phyloP scores from a whole-genome alignment of 1,140 invertebrate genomes.

The Euglossa dilemma region DNA sequence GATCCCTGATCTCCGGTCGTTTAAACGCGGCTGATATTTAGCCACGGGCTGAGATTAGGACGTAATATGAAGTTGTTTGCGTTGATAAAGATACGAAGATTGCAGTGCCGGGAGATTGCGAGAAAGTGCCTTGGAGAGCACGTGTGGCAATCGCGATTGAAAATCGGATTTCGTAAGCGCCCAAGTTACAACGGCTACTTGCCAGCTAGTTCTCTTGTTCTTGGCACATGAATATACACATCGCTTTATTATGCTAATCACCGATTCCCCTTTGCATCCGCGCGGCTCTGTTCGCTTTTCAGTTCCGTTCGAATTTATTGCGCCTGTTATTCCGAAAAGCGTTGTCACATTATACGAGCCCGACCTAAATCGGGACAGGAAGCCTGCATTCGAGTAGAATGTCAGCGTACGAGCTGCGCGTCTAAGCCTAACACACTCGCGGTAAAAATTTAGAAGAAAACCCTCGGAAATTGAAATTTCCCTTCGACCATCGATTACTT shows the following conservation, averaged over 20 bases:
- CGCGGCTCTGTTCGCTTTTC: no score
- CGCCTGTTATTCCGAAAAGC: not conserved
- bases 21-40: no score
- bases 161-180: not conserved
- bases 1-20: no score
- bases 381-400: not conserved
- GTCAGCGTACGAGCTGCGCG: not conserved
- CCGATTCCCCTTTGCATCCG: not conserved
- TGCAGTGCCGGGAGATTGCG: no score
- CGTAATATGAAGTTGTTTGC: no score
- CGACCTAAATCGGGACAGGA: not conserved
- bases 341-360: slow-evolving; percentile 2
- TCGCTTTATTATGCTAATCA: not conserved
- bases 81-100: no score
- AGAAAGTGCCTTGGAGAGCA: no score
- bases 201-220: not conserved
- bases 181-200: not conserved
- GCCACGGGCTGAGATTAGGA: no score
- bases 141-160: no score
- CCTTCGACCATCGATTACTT: no score
- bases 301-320: not conserved
- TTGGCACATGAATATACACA: no score
- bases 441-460: not conserved
- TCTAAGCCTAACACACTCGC: not conserved
- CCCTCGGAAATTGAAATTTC: no score